Conservation (phyloP, 2,888 invertebrate species). For the Dryadula phaetusa region DNA sequence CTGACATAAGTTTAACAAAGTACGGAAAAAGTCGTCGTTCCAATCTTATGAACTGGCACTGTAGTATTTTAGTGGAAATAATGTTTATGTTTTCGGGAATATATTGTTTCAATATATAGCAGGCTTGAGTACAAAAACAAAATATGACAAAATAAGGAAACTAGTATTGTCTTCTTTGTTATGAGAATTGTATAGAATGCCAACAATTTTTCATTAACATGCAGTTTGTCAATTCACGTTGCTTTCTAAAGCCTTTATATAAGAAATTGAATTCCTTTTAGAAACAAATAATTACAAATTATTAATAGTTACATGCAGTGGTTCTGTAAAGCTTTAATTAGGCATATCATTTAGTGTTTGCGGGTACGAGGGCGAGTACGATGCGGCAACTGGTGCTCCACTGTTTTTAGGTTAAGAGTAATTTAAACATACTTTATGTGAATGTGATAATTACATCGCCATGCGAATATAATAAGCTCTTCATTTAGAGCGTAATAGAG, state of each 20-base stretch:
- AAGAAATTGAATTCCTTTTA: conserved; percentile 17
- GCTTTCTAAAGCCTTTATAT: not conserved
- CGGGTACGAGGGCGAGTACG: conserved; percentile 31
- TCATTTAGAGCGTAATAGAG: conserved; percentile 23
- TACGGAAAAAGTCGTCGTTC: conserved; percentile 33
- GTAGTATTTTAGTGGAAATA: conserved; percentile 29
- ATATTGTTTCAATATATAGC: conserved; percentile 19
- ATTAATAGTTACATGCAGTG: conserved; percentile 11
- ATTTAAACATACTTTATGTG: conserved; percentile 41
- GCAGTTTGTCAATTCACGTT: not conserved
- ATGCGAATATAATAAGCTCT: conserved; percentile 30
- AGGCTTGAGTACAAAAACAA: conserved; percentile 13
- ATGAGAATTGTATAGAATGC: not conserved
- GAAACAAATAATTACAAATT: conserved; percentile 20
- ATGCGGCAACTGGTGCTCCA: conserved; percentile 36
- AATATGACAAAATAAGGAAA: conserved; percentile 12
- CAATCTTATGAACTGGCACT: conserved; percentile 27
- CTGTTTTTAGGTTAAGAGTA: conserved; percentile 43
- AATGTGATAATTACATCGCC: conserved; percentile 43
- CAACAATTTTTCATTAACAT: not conserved
- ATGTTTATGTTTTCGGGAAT: conserved; percentile 20
- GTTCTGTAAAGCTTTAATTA: conserved; percentile 35
- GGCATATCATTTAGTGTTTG: conserved; percentile 36
- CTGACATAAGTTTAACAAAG: conserved; percentile 41
- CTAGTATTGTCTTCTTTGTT: conserved; percentile 2